Conservation (phyloP, 35 echinoderm and acorn worm genomes). For the Acanthaster planci region DNA sequence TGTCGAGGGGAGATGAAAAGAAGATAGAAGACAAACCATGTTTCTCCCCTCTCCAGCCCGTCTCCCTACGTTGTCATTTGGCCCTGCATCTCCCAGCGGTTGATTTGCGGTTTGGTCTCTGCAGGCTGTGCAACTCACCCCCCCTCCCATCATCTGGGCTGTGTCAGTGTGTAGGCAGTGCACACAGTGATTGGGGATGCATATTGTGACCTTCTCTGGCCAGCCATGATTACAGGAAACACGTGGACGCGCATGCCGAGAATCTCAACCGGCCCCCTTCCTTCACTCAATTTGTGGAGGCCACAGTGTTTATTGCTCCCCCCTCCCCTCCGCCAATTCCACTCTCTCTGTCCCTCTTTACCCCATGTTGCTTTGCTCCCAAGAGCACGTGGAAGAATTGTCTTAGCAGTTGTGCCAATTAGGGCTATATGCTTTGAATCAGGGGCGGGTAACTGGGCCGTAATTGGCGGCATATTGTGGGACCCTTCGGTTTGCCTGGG, state of each 20-base stretch:
- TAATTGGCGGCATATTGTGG: conserved; percentile 43
- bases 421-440: conserved; percentile 45
- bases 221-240: background rate
- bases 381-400: conserved; percentile 17
- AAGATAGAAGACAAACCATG: too few relatives aligned
- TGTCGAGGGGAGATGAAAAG: too few relatives aligned
- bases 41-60: too few relatives aligned
- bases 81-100: too few relatives aligned
- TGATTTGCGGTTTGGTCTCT: too few relatives aligned
- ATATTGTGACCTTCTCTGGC: conserved; percentile 1
- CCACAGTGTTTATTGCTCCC: background rate
- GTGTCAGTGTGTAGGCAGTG: too few relatives aligned
- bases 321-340: background rate
- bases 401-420: conserved; percentile 53
- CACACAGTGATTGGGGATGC: background rate
- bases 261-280: background rate
- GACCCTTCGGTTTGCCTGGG: background rate
- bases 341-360: too few relatives aligned
- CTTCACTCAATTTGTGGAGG: background rate
- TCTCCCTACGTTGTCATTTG: too few relatives aligned
- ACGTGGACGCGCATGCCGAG: background rate
- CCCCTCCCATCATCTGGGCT: too few relatives aligned
- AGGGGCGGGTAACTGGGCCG: conserved; percentile 18
- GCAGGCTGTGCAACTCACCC: too few relatives aligned
- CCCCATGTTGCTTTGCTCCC: conserved; percentile 1